Percentiles rank a stretch among this genome's conserved stretches.
Evolutionary conservation across 2,797 vertebrate genomes (phyloP).

Genomic region (Triplophysa bombifrons): DNA sequence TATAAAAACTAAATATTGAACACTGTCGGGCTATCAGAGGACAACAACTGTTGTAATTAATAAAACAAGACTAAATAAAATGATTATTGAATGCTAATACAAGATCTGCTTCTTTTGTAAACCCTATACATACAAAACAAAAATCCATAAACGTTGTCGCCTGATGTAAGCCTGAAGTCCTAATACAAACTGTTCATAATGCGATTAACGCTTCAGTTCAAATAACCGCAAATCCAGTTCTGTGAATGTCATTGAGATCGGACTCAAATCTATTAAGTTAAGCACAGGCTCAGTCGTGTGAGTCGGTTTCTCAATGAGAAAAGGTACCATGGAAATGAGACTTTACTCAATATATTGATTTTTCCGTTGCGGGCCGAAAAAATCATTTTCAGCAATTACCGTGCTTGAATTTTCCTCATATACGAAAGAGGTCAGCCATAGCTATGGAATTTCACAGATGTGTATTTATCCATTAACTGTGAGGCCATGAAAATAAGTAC

Average conservation of each 20-base stretch:
- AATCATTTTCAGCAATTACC: conserved; percentile 47
- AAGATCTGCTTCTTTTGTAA: neutral
- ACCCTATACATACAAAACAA: neutral
- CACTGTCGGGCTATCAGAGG: neutral
- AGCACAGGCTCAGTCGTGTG: neutral
- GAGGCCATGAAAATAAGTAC: conserved; percentile 19
- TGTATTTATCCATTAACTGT: conserved; percentile 38
- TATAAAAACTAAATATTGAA: neutral
- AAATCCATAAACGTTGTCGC: conserved; percentile 12
- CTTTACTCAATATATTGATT: conserved; percentile 43
- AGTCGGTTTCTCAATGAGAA: conserved; percentile 31
- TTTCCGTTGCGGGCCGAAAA: conserved; percentile 32
- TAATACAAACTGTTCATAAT: conserved; percentile 34
- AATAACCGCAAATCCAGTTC: conserved; percentile 44
- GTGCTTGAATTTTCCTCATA: conserved; percentile 48
- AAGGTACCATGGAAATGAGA: conserved; percentile 37
- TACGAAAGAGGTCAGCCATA: conserved; percentile 47
- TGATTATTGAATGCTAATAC: neutral
- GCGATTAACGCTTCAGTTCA: conserved; percentile 27
- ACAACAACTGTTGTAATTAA: neutral
- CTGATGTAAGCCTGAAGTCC: conserved; percentile 17
- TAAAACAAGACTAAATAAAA: neutral
- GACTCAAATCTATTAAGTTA: conserved; percentile 14
- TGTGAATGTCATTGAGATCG: conserved; percentile 37
- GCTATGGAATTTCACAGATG: conserved; percentile 41